Evolutionary conservation across 2,888 invertebrate species (phyloP).

Genomic region (Torymus texanus): DNA sequence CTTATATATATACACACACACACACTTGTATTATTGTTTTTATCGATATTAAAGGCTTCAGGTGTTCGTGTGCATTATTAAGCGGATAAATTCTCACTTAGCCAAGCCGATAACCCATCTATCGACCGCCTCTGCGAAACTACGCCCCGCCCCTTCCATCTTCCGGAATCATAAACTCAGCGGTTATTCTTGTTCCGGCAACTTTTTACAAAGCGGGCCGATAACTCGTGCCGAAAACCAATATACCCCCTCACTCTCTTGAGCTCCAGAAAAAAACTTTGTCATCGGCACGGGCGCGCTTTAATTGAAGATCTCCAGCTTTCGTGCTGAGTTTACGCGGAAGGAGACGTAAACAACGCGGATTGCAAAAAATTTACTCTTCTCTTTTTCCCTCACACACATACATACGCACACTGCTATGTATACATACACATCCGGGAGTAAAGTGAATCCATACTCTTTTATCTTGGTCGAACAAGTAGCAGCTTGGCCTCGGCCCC

Average conservation of each 20-base stretch:
- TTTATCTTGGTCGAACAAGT: conserved; percentile 44
- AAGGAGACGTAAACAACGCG: conserved; percentile 4
- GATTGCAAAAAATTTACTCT: conserved; percentile 4
- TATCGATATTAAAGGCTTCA: too few species aligned
- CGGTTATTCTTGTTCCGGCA: too few species aligned
- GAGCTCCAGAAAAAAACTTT: not conserved
- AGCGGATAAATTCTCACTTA: too few species aligned
- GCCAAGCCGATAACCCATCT: too few species aligned
- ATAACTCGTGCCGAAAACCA: not conserved
- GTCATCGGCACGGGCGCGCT: not conserved
- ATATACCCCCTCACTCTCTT: not conserved
- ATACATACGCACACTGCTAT: too few species aligned
- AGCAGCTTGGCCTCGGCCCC: conserved; percentile 39
- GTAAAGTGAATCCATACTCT: conserved; percentile 19
- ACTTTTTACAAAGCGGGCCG: too few species aligned
- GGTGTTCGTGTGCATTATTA: too few species aligned
- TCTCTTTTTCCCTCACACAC: too few species aligned
- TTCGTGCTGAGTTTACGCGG: not conserved
- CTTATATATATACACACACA: too few species aligned
- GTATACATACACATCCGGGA: not conserved
- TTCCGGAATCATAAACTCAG: too few species aligned
- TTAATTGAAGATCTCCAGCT: conserved; percentile 11
- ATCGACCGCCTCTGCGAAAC: not conserved
- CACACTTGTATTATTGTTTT: too few species aligned
- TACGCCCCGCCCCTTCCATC: not conserved